These are phyloP conservation scores for Penaeus chinensis DNA, from an alignment of 1,140 invertebrate species.

Conservation along the genomic window DNA sequence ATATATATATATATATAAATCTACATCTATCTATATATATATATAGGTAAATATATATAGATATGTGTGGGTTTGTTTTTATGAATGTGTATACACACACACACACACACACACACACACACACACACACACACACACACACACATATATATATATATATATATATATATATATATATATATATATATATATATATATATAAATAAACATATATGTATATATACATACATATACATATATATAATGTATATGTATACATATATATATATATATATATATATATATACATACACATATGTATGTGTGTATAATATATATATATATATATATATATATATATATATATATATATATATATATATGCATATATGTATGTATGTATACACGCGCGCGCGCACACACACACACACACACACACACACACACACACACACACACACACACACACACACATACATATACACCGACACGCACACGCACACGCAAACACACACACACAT, in stretches of 20 bases:
- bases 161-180: background rate
- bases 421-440: background rate
- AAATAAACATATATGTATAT: background rate
- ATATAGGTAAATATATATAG: background rate
- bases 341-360: background rate
- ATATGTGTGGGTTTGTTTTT: background rate
- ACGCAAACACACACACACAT: background rate
- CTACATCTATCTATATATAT: background rate
- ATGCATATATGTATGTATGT: background rate
- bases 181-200: slow-evolving; percentile 2
- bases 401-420: background rate
- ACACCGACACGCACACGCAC: background rate
- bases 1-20: background rate
- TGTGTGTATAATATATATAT: too few relatives aligned
- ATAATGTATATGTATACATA: slow-evolving; percentile 12
- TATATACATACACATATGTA: too few relatives aligned
- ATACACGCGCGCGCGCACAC: background rate
- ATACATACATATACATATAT: too few relatives aligned
- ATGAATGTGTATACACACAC: background rate
- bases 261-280: too few relatives aligned
- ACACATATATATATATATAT: background rate
- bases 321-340: too few relatives aligned
- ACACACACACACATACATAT: background rate
- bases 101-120: slow-evolving; percentile 1
- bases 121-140: background rate